Base-by-base conservation (phyloP, 2,888 invertebrate species). In the Perizoma affinitatum region DNA sequence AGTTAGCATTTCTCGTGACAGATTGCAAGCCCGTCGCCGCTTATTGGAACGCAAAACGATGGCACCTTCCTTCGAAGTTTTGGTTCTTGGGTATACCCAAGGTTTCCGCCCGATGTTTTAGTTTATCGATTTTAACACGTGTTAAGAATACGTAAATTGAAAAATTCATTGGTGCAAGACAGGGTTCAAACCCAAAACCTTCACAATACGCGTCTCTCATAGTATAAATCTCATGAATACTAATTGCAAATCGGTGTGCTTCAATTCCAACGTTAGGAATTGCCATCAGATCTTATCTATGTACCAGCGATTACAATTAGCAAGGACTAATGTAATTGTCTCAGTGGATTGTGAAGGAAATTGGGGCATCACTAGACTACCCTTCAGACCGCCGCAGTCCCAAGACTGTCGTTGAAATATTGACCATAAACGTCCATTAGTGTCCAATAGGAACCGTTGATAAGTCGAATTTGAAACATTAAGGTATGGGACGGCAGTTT, bases 341-440 rank as follows among this genome's bases (percentile, higher is more conserved):
- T 52, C 63, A 55, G 43, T 47, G 47, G 55, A 58, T 53, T 55
- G 44, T 58, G 45, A 55, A 51, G 57, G 45, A 57, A 63, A 63
- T 55, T 63, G 55, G 55, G 58, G 42, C 63, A 50, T 44, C 56
- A 60, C 46, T 60, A 50, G 48, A 54, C n/a, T 1, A 22, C 61
- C 64, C 57, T 64, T 63, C 56, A 63, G 62, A 47, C 53, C 61
- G 53, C 65, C 65, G 58, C 63, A 64, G 58, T 74, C 75, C 74
- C 76, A 75, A 73, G 72, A 74, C 72, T 70, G 67, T 69, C 76
- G 71, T 83, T 90, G 82, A 89, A 87, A 86, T 90, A 90, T 88
- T 86, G 85, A 86, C 86, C 86, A 80, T 81, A 78, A 83, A 86
- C 83, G 81, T 75, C 84, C 84, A 89, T 90, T 90, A 90, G 78